Evolutionary conservation across 1,140 invertebrate species (phyloP), one percentile per base, ranked within the genome.

Genomic region (Colletes gigas): DNA sequence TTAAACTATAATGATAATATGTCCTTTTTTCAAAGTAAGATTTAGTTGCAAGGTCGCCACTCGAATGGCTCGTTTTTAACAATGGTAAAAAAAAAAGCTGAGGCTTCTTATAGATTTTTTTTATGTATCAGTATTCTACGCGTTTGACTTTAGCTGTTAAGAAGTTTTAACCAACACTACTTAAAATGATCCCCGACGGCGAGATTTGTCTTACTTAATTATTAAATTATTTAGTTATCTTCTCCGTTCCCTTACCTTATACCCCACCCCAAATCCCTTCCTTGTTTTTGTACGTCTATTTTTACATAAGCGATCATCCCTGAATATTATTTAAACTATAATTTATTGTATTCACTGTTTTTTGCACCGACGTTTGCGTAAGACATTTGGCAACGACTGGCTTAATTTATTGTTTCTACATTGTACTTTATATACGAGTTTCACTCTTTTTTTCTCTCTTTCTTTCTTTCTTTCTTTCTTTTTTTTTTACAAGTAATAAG

Each of bases 81-180:
- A 85, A 90, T 90, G 85, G 81, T 90, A 82, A 82, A 54, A 30
- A 63, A 78, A 71, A 76, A 70, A 90, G 89, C 85, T 85, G 90
- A 92, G 89, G 91, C 90, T 90, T 91, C 87, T 91, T 88, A 86
- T 91, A 91, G 86, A 88, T 89, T 86, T 78, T 74, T 92, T 88
- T 82, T 83, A 87, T 88, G 79, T 88, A 87, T 93, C 92, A 93
- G 92, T 93, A 92, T 93, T 93, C 91, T 88, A 92, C 85, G 89
- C 85, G 88, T 90, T 91, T 91, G 88, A 90, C 89, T 91, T 91
- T 92, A 93, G 89, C 80, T 74, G 78, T 90, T 91, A 91, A 92
- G 91, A 90, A 89, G 88, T 92, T 82, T 86, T 87, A 90, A 88
- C 81, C 72, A 80, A 89, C 78, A 82, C 75, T 89, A 90, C 87